Evolutionary conservation across 2,797 vertebrate species (phyloP).

Genomic region (Yasuhikotakia modesta): DNA sequence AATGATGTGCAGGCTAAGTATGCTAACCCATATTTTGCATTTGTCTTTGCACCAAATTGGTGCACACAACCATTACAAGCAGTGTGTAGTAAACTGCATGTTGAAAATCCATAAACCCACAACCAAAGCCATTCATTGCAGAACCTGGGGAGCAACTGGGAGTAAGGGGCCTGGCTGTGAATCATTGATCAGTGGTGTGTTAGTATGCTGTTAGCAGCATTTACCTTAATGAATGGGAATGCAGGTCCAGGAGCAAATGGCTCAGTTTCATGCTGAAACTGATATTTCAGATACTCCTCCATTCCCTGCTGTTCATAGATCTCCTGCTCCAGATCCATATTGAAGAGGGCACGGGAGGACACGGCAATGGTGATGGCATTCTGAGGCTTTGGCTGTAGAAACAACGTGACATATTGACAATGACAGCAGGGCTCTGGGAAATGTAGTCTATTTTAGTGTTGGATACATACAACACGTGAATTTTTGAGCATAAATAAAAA

Average conservation of each 20-base stretch:
- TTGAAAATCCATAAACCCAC: too few species aligned
- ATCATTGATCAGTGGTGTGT: not conserved
- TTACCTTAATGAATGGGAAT: constrained; percentile 92
- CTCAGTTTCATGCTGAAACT: constrained; percentile 89
- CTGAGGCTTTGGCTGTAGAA: constrained; percentile 77
- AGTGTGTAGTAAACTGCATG: too few species aligned
- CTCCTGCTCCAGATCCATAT: constrained; percentile 92
- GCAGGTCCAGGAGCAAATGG: constrained; percentile 78
- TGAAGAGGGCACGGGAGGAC: constrained; percentile 90
- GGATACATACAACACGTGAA: too few species aligned
- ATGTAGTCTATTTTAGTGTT: not conserved
- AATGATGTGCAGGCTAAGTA: too few species aligned
- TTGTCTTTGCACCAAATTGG: too few species aligned
- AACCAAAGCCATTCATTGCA: too few species aligned
- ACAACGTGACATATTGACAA: not conserved
- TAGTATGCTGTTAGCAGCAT: not conserved
- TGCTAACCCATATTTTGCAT: too few species aligned
- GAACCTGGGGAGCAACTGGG: too few species aligned
- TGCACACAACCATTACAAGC: too few species aligned
- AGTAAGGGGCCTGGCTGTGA: not conserved
- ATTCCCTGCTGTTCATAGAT: constrained; percentile 88
- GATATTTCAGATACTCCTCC: constrained; percentile 91
- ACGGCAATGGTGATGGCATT: constrained; percentile 93
- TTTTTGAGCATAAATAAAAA: too few species aligned
- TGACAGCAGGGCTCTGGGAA: not conserved